Evolutionary conservation across 30 jellyfish, hydroid and myxozoan species (phyloP).

Genomic region (Chironex yamaguchii): DNA sequence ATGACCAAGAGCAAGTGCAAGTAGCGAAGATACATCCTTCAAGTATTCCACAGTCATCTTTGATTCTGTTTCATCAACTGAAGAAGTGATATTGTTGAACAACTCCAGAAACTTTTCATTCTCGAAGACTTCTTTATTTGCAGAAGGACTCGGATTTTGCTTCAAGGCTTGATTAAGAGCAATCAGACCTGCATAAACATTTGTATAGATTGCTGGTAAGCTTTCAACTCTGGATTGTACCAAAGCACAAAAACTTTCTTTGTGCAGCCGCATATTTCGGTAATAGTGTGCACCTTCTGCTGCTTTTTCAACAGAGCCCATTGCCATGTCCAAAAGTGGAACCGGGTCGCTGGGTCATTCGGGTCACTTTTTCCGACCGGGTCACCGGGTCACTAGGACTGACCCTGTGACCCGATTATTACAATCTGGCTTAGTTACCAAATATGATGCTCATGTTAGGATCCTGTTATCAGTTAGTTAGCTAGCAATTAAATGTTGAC

Average conservation of each 20-base stretch:
- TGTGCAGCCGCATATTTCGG: conserved; percentile 57
- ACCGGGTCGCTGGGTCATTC: no score
- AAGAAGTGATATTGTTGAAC: neutral
- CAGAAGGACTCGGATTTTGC: neutral
- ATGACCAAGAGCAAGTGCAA: conserved; percentile 57
- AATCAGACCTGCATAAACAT: neutral
- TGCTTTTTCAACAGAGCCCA: conserved; percentile 51
- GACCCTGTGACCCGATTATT: no score
- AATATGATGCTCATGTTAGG: no score
- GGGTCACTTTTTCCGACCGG: no score
- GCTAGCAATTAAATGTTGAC: no score
- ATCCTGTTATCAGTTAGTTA: no score
- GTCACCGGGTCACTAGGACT: no score
- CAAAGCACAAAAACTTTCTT: conserved; percentile 56
- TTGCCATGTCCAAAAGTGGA: no score
- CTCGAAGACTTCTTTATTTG: neutral
- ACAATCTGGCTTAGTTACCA: no score
- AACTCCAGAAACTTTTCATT: neutral
- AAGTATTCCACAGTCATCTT: conserved; percentile 30
- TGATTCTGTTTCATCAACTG: conserved; percentile 8
- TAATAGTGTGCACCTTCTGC: conserved; percentile 53
- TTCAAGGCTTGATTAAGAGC: neutral
- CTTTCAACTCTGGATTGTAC: conserved; percentile 43
- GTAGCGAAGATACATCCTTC: conserved; percentile 45
- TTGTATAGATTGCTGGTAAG: conserved; percentile 2